phyloP scores from a whole-genome alignment of 2,888 invertebrate genomes.

The Carcina quercana region DNA sequence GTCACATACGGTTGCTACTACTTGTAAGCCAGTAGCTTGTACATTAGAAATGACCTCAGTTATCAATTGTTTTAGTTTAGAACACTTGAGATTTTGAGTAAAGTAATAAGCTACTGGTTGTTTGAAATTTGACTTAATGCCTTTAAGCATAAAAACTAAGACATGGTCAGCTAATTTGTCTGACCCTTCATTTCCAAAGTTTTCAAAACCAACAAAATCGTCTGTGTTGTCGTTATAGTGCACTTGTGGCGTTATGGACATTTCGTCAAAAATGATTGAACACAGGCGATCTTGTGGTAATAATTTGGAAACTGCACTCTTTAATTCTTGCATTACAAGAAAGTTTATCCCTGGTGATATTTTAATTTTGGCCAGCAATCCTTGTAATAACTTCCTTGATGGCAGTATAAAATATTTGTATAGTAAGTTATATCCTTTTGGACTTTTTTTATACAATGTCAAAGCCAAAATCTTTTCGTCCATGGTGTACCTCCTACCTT shows the following conservation, averaged over 20 bases:
- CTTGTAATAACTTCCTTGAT: conserved; percentile 12
- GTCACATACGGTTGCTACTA: neutral
- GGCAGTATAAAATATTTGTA: conserved; percentile 9
- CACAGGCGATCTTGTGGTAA: conserved; percentile 11
- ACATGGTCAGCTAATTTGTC: conserved; percentile 15
- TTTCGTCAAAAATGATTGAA: conserved; percentile 18
- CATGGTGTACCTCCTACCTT: conserved; percentile 13
- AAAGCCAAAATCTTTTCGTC: conserved; percentile 13
- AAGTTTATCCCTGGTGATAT: conserved; percentile 14
- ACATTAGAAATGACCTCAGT: neutral
- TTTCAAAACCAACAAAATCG: conserved; percentile 11
- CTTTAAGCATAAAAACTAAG: conserved; percentile 13
- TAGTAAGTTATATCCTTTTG: conserved; percentile 5
- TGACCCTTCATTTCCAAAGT: neutral
- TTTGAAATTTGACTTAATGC: conserved; percentile 2
- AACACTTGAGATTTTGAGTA: neutral
- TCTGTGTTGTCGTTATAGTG: conserved; percentile 13
- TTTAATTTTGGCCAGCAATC: conserved; percentile 14
- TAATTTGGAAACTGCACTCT: conserved; percentile 9
- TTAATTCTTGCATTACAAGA: conserved; percentile 16
- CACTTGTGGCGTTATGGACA: conserved; percentile 15
- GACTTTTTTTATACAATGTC: conserved; percentile 12
- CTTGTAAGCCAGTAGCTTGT: neutral
- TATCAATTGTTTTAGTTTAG: neutral
- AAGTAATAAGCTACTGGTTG: conserved; percentile 7